A percentile compares a stretch with the other conserved stretches of the same genome.
These are phyloP conservation scores for Patagioenas fasciata DNA, from an alignment of 2,113 vertebrate genomes.

Conservation along the genomic window DNA sequence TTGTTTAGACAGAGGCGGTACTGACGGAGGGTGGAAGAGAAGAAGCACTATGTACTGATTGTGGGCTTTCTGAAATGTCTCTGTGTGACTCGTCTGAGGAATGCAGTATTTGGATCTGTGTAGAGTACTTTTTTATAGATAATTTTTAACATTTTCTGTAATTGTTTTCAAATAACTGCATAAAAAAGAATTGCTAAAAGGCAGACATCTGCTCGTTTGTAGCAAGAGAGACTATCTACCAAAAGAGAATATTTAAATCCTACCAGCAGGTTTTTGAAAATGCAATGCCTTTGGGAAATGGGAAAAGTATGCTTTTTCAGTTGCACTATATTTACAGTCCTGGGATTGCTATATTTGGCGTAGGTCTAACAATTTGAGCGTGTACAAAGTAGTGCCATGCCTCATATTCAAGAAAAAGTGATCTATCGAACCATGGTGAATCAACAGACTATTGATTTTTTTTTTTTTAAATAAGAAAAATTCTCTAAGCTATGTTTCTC, in stretches of 20 bases:
- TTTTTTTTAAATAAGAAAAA: slow-evolving; percentile 5
- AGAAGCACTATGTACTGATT: not conserved
- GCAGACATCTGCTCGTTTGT: slow-evolving; percentile 52
- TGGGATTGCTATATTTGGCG: not conserved
- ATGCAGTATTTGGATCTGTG: not conserved
- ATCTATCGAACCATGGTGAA: not conserved
- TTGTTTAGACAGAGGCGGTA: not conserved
- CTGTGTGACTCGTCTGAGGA: not conserved
- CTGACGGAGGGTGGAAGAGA: not conserved
- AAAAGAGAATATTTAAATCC: slow-evolving; percentile 46
- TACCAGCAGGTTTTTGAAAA: slow-evolving; percentile 32
- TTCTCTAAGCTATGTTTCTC: slow-evolving; percentile 17
- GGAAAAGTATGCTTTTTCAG: not conserved
- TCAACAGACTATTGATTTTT: slow-evolving; percentile 17
- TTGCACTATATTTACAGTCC: not conserved
- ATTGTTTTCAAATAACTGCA: slow-evolving; percentile 55
- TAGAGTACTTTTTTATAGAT: not conserved
- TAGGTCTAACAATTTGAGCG: not conserved
- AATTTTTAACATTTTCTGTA: slow-evolving; percentile 40
- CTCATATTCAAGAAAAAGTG: slow-evolving; percentile 32
- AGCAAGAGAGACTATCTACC: not conserved
- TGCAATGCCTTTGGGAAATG: not conserved
- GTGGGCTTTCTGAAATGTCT: not conserved
- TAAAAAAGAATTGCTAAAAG: slow-evolving; percentile 48
- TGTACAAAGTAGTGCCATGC: not conserved